Percentiles rank a stretch among this genome's conserved stretches.
Conservation (phyloP, 35 echinoderm and acorn worm genomes). For the Apostichopus californicus region DNA sequence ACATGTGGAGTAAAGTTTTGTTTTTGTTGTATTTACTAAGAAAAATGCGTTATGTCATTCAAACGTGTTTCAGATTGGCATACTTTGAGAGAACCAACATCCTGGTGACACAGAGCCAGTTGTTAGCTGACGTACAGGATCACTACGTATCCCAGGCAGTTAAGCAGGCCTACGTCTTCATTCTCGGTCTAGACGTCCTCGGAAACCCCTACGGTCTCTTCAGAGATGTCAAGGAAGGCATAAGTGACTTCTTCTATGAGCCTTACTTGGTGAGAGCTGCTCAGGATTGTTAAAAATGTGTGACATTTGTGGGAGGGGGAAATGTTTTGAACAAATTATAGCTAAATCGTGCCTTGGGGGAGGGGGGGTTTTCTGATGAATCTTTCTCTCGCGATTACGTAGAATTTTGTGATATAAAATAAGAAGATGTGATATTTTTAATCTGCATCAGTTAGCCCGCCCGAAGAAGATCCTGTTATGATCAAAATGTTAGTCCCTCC, state of each 20-base stretch:
- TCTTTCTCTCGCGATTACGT: too few relatives aligned
- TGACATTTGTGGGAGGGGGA: not conserved
- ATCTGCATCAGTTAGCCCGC: too few relatives aligned
- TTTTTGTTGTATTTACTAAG: too few relatives aligned
- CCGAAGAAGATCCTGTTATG: too few relatives aligned
- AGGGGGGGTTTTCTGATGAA: too few relatives aligned
- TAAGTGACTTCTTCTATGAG: conserved; percentile 99
- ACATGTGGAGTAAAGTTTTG: too few relatives aligned
- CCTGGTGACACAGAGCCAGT: conserved; percentile 73
- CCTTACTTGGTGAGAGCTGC: conserved; percentile 77
- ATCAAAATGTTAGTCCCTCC: too few relatives aligned
- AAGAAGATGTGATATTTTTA: too few relatives aligned
- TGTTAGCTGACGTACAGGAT: conserved; percentile 73
- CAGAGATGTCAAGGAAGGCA: conserved; percentile 92
- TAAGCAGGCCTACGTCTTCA: conserved; percentile 96
- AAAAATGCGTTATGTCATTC: not conserved
- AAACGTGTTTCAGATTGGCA: conserved; percentile 67
- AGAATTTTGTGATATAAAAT: too few relatives aligned
- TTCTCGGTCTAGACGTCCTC: conserved; percentile 94
- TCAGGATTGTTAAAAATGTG: not conserved
- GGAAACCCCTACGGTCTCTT: conserved; percentile 96
- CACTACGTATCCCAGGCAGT: conserved; percentile 93
- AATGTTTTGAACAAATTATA: not conserved
- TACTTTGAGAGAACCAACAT: conserved; percentile 96
- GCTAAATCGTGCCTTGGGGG: not conserved